phyloP scores from a whole-genome alignment of 2,113 vertebrate species.

The Scomber scombrus region DNA sequence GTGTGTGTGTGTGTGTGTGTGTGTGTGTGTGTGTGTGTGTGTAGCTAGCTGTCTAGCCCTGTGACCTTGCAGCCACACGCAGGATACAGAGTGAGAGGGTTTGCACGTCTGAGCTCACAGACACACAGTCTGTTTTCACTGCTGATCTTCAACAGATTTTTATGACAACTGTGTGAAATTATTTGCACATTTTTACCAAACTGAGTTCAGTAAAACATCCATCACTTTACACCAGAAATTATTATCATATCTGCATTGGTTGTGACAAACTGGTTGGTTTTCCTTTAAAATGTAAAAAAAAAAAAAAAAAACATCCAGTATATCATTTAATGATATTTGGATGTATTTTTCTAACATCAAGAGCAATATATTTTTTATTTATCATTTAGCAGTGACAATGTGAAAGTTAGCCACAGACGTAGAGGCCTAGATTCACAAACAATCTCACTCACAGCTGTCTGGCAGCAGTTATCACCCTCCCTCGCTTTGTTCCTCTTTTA shows the following conservation, averaged over 20 bases:
- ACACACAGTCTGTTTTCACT: constrained; percentile 64
- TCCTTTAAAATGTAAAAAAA: too few species aligned
- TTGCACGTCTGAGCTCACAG: constrained; percentile 74
- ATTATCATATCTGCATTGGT: constrained; percentile 1
- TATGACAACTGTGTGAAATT: constrained; percentile 34
- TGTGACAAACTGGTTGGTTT: not conserved
- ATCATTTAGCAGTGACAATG: not conserved
- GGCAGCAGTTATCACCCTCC: constrained; percentile 45
- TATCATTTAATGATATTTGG: not conserved
- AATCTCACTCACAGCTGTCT: constrained; percentile 53
- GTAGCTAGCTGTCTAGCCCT: constrained; percentile 71
- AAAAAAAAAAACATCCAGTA: too few species aligned
- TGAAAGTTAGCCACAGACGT: not conserved
- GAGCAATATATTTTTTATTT: not conserved
- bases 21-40: constrained; percentile 45
- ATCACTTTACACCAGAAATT: not conserved
- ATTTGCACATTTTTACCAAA: constrained; percentile 30
- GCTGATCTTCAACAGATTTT: constrained; percentile 35
- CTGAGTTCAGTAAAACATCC: not conserved
- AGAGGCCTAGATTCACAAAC: constrained; percentile 4
- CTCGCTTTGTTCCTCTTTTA: constrained; percentile 43
- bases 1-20: constrained; percentile 52
- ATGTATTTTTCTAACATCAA: not conserved
- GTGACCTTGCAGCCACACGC: constrained; percentile 83
- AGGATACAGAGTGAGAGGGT: constrained; percentile 68